These are phyloP conservation scores for Cheilosia soror DNA, from an alignment of 2,888 invertebrate species.

Conservation along the genomic window DNA sequence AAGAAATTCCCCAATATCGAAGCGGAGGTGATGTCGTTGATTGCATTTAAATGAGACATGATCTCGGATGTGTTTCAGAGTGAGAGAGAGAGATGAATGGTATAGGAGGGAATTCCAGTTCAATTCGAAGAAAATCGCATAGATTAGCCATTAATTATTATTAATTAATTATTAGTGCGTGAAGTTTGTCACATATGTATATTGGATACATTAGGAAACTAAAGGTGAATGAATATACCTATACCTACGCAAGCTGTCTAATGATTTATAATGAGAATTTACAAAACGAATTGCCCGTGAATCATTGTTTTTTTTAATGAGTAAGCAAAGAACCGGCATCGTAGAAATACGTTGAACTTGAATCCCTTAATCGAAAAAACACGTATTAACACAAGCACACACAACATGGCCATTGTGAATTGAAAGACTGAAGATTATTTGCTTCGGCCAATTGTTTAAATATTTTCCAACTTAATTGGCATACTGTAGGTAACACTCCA, in stretches of 20 bases:
- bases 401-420: background rate
- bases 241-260: background rate
- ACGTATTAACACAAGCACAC: background rate
- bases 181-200: constrained; percentile 8
- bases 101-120: constrained; percentile 25
- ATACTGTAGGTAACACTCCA: too few species aligned
- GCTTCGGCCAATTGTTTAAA: too few species aligned
- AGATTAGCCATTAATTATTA: constrained; percentile 24
- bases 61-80: constrained; percentile 43
- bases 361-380: constrained; percentile 9
- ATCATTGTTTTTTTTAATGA: constrained; percentile 44
- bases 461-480: too few species aligned
- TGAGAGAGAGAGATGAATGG: background rate
- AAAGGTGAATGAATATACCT: background rate
- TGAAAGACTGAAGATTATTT: too few species aligned
- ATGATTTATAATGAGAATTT: constrained; percentile 43
- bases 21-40: constrained; percentile 63
- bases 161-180: constrained; percentile 29
- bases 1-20: constrained; percentile 58
- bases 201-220: background rate
- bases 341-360: constrained; percentile 9
- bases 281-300: constrained; percentile 22
- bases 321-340: constrained; percentile 30
- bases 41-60: constrained; percentile 76
- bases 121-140: constrained; percentile 29